Evolutionary conservation across 2,888 invertebrate species (phyloP), one percentile per base, ranked within the genome.

Genomic region (Pristionchus maxplancki): DNA sequence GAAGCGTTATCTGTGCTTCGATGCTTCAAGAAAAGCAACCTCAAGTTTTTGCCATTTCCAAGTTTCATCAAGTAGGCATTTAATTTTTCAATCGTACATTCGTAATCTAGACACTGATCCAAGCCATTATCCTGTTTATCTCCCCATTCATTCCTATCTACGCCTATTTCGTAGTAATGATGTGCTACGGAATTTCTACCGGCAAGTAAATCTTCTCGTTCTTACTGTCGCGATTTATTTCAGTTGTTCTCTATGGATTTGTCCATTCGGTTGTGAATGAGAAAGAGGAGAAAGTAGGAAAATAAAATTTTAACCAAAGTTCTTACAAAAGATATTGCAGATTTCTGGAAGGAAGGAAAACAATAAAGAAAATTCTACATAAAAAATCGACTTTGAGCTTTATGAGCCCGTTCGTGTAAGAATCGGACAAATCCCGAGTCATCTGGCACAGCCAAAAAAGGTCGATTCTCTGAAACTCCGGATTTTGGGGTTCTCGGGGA

Each of bases 1-100:
- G 67, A 67, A 31, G 11, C 31, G 67, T 67, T 34, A 34, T 67
- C 31, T 67, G 67, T 34, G 31, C 67, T 2, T 15, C 34, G 0
- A 20, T 34, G 9, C 67, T 67, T 13, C 67, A 11, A 67, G 34
- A 67, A 1, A 67, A 67, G 17, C 67, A 34, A 67, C 17, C 67
- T 5, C 67, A 67, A 67, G 67, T 67, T 34, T 67, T 67, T 20
- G 67, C 67, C 31, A 34, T 67, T 67, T 67, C 67, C 67, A 67
- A 67, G 67, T 67, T 67, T 67, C 67, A 67, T 20, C 67, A 67
- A 15, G 67, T 67, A 20, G 11, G 4, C 58, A 24, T n/a, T 24
- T 17, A 8, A 17, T 24, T 17, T 13, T 17, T 58, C 20, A 58
- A 58, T n/a, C 5, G 15, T 34, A 31, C 8, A 1, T 6, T 31